Base-by-base conservation (phyloP, 1,140 invertebrate genomes). In the Theocolax elegans region DNA sequence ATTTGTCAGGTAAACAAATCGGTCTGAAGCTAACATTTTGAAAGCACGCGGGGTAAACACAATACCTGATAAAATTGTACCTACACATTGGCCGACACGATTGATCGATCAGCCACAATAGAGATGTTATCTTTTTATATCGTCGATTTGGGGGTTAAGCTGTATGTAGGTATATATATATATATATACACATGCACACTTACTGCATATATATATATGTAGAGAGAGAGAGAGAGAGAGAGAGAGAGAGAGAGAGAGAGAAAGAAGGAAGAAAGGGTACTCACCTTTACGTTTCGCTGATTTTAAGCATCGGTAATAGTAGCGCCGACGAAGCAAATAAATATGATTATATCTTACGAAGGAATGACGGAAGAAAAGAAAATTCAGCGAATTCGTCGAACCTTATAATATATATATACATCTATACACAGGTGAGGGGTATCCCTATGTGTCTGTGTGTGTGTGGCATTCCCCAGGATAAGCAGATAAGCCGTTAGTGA, bases 221-320 rank as follows among this genome's bases (percentile, higher is more conserved):
- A n/a, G n/a, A n/a, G n/a, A n/a, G n/a, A n/a, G n/a, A n/a, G n/a
- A n/a, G n/a, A n/a, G n/a, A n/a, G n/a, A n/a, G n/a, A n/a, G n/a
- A n/a, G n/a, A n/a, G n/a, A n/a, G n/a, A n/a, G n/a, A n/a, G n/a
- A n/a, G n/a, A n/a, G n/a, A n/a, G n/a, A n/a, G n/a, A n/a, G n/a
- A n/a, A n/a, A n/a, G n/a, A n/a, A n/a, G n/a, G n/a, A n/a, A n/a
- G n/a, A n/a, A 38, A n/a, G 64, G 40, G 35, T 53, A 53, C 8
- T 19, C 46, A 51, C 23, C 44, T 60, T 68, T 60, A 60, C 44
- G 66, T 68, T 23, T 42, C 46, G 25, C 25, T 59, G 49, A 58
- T 68, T 60, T 68, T 60, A 60, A 68, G 56, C 54, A 44, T 23
- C 23, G 40, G 23, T 56, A 68, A 42, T 68, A 68, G 60, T 31